Evolutionary conservation across 2,888 invertebrate species (phyloP).

Genomic region (Xiphydria camelus): DNA sequence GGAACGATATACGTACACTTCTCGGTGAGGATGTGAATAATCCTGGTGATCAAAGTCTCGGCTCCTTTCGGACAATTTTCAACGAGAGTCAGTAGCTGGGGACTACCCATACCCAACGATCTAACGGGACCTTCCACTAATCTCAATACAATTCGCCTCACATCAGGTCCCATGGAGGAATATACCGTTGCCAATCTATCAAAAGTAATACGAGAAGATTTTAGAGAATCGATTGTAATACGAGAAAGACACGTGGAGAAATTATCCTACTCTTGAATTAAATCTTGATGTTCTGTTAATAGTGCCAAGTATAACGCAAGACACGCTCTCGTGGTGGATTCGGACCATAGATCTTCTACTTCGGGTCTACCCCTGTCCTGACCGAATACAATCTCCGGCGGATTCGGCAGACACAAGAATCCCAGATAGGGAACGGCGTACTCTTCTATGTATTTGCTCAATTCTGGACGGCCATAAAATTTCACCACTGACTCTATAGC

Average conservation of each 20-base stretch:
- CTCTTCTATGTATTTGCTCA: constrained; percentile 73
- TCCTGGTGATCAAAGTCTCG: constrained; percentile 91
- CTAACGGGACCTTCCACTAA: constrained; percentile 73
- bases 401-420: constrained; percentile 65
- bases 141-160: constrained; percentile 87
- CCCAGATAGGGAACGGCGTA: constrained; percentile 72
- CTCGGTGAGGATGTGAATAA: constrained; percentile 95
- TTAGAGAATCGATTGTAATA: too few relatives aligned
- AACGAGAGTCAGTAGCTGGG: constrained; percentile 77
- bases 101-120: constrained; percentile 80
- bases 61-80: constrained; percentile 94
- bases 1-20: constrained; percentile 73
- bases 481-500: constrained; percentile 74
- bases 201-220: too few relatives aligned
- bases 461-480: constrained; percentile 72
- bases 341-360: constrained; percentile 72
- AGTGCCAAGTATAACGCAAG: constrained; percentile 82
- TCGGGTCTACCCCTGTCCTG: constrained; percentile 65
- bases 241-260: too few relatives aligned
- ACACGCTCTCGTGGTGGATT: constrained; percentile 85
- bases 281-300: constrained; percentile 79
- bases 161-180: constrained; percentile 80
- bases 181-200: constrained; percentile 90
- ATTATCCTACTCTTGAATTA: constrained; percentile 71
- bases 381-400: constrained; percentile 74